Evolutionary conservation across 2,797 vertebrate species (phyloP).

Genomic region (Bradypodion pumilum): DNA sequence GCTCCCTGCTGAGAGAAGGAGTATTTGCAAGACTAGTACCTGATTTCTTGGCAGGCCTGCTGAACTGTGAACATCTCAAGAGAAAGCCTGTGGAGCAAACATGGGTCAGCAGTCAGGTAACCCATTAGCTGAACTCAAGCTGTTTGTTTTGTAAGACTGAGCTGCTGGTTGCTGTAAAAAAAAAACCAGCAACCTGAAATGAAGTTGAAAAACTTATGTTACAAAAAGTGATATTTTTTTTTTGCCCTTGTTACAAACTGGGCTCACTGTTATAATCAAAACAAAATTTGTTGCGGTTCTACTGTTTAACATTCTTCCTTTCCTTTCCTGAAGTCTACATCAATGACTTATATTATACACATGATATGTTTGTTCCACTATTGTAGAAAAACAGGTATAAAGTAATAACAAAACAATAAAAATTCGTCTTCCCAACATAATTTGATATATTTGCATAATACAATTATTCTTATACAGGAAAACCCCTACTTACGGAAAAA

Average conservation of each 20-base stretch:
- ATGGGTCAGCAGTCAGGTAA: background rate
- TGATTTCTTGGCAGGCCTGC: background rate
- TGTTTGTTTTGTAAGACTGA: background rate
- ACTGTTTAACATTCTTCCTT: background rate
- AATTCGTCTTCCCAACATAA: background rate
- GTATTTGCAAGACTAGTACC: background rate
- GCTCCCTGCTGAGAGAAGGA: background rate
- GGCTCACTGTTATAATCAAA: too few species aligned
- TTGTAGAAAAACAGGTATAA: background rate
- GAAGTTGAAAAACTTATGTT: background rate
- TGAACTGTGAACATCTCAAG: background rate
- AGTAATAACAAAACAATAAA: background rate
- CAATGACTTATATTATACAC: background rate
- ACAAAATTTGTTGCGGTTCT: background rate
- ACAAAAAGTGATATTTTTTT: background rate
- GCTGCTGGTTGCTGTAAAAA: background rate
- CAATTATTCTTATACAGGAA: too few species aligned
- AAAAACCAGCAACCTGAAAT: background rate
- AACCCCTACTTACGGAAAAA: too few species aligned
- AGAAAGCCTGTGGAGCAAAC: background rate
- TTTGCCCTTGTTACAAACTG: background rate
- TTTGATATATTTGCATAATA: background rate
- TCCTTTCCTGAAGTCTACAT: background rate
- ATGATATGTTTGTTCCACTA: background rate
- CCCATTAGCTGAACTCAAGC: background rate